Percentiles rank a stretch among this genome's conserved stretches.
Conservation (phyloP, 2,113 vertebrate species). For the Sorex araneus region DNA sequence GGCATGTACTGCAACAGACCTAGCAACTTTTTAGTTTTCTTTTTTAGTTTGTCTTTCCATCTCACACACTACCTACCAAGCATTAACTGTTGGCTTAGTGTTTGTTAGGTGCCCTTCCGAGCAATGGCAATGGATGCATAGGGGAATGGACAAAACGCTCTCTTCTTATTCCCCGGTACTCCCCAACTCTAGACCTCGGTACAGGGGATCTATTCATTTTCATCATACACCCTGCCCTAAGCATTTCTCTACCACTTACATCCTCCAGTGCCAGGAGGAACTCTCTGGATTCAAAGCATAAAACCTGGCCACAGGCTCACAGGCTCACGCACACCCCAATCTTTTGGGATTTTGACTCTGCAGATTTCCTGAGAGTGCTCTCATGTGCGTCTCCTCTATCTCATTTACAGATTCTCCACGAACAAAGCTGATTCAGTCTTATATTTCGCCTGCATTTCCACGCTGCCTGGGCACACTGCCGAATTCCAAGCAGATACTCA, state of each 20-base stretch:
- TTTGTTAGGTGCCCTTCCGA: neutral
- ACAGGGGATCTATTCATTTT: neutral
- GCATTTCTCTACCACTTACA: neutral
- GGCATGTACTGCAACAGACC: neutral
- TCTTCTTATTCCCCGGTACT: neutral
- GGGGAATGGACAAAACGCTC: neutral
- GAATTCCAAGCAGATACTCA: conserved; percentile 25
- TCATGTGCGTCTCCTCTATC: neutral
- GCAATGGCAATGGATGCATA: neutral
- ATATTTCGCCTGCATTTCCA: neutral
- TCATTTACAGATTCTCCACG: neutral
- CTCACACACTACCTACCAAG: neutral
- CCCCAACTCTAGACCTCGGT: neutral
- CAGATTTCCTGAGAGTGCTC: neutral
- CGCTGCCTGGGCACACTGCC: conserved; percentile 23
- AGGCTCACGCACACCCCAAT: neutral
- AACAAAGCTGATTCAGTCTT: neutral
- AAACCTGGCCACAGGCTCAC: neutral
- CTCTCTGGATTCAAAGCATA: neutral
- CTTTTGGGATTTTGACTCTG: neutral
- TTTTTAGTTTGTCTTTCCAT: conserved; percentile 22
- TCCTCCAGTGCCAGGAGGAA: neutral
- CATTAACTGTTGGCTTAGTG: neutral
- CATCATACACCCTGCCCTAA: neutral
- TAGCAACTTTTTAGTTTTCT: neutral